Conservation (phyloP, 2,113 vertebrate genomes). For the Protomyctophum bolini region DNA sequence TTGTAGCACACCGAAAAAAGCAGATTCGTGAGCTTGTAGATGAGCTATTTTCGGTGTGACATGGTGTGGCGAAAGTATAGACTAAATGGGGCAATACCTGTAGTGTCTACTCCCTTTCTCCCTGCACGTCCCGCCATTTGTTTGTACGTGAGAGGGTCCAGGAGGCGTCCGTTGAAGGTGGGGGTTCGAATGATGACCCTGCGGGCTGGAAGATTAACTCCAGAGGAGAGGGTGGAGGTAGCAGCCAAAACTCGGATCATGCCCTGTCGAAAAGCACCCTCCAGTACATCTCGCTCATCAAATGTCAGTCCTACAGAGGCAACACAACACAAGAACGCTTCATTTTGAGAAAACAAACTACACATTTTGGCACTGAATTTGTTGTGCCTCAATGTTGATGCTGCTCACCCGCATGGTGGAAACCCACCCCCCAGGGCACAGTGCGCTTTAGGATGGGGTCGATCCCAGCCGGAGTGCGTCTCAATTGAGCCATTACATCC, state of each 20-base stretch:
- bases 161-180: conserved; percentile 84
- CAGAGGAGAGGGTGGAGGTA: conserved; percentile 95
- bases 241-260: conserved; percentile 86
- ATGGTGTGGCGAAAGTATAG: too few relatives aligned
- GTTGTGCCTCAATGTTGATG: not conserved
- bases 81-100: conserved; percentile 67
- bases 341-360: too few relatives aligned
- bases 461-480: conserved; percentile 85
- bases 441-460: conserved; percentile 88
- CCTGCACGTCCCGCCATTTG: conserved; percentile 97
- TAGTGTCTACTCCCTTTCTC: conserved; percentile 92
- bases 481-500: conserved; percentile 88
- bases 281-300: conserved; percentile 93
- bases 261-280: conserved; percentile 92
- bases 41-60: not conserved
- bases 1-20: too few relatives aligned
- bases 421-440: conserved; percentile 92
- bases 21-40: too few relatives aligned
- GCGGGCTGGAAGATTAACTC: conserved; percentile 95
- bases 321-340: not conserved
- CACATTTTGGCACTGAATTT: not conserved
- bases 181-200: conserved; percentile 94
- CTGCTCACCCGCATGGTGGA: conserved; percentile 93
- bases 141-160: conserved; percentile 93
- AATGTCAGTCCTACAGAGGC: conserved; percentile 88